Base-by-base conservation (phyloP, 2,888 invertebrate species). In the Phytoseiulus persimilis region DNA sequence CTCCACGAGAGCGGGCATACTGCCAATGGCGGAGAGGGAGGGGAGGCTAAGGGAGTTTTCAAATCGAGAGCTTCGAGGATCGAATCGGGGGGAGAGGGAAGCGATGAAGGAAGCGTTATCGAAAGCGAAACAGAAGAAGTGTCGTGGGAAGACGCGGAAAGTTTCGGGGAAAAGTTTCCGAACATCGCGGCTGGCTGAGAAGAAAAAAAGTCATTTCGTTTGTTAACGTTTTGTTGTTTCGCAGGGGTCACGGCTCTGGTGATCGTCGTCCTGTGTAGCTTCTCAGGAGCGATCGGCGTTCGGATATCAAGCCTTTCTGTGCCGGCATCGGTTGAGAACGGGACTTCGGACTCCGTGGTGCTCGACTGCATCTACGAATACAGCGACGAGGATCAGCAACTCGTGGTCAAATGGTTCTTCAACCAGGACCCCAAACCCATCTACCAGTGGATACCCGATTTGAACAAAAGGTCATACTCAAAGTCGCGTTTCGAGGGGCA, bases 401-500 rank as follows among this genome's bases (percentile, higher is more conserved):
- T 92, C 84, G 91, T 91, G 83, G 91, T 92, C 65, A 92, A 92
- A 90, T 92, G 92, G 92, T 92, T 91, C 91, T 91, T 91, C 89
- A 91, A 91, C 90, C 90, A 91, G 32, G 91, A 92, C 83, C 91
- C 91, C 0, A 91, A 91, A n/a, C 91, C 92, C 18, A 91, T 92
- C 89, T 92, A 91, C 90, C 91, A 91, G 90, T 92, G 92, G 92
- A 91, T 92, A 31, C 91, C 91, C 18, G 91, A 91, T 23, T 90
- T 91, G 90, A 89, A 90, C 83, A 89, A 91, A 90, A 32, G 91
- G 90, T 87, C 87, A 1, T 83, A 91, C 33, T 90, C 90, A 45
- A 90, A 90, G 32, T 90, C 90, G 31, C 89, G 90, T 6, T 89
- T 91, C 11, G 89, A 90, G 65, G 90, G 90, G 32, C 90, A 90